Percentiles rank a stretch among this genome's conserved stretches.
Conservation (phyloP, 2,888 invertebrate genomes). For the Drosophila borborema region DNA sequence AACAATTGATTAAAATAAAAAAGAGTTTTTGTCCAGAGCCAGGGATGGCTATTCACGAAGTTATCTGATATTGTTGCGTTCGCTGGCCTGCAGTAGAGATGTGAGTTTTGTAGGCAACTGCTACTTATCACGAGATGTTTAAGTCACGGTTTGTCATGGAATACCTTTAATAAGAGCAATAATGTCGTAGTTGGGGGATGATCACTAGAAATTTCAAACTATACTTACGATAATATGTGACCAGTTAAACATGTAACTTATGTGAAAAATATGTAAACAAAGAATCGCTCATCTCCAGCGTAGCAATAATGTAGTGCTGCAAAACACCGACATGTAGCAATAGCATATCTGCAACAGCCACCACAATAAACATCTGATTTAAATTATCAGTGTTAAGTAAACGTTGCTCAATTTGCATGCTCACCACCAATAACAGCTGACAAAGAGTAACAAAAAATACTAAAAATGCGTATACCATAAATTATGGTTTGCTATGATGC, state of each 20-base stretch:
- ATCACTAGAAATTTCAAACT: background rate
- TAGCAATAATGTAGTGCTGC: conserved; percentile 11
- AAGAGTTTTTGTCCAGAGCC: conserved; percentile 55
- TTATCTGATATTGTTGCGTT: conserved; percentile 58
- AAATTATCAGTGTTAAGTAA: conserved; percentile 25
- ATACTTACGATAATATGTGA: background rate
- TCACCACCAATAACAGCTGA: conserved; percentile 22
- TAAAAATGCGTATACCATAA: conserved; percentile 6
- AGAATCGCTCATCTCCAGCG: background rate
- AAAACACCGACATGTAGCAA: background rate
- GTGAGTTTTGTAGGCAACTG: conserved; percentile 19
- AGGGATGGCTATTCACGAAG: conserved; percentile 46
- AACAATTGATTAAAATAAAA: conserved; percentile 64
- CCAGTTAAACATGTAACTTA: too few species aligned
- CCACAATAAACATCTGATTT: conserved; percentile 38
- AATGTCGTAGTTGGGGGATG: background rate
- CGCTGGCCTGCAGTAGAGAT: conserved; percentile 46
- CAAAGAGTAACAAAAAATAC: conserved; percentile 2
- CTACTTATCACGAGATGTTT: background rate
- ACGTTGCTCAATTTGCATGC: conserved; percentile 3
- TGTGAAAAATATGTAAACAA: background rate
- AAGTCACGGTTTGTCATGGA: background rate
- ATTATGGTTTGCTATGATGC: background rate
- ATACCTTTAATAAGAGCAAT: background rate
- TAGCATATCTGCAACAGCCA: background rate